phyloP scores from a whole-genome alignment of 2,888 invertebrate genomes.

The Nesidiocoris tenuis region DNA sequence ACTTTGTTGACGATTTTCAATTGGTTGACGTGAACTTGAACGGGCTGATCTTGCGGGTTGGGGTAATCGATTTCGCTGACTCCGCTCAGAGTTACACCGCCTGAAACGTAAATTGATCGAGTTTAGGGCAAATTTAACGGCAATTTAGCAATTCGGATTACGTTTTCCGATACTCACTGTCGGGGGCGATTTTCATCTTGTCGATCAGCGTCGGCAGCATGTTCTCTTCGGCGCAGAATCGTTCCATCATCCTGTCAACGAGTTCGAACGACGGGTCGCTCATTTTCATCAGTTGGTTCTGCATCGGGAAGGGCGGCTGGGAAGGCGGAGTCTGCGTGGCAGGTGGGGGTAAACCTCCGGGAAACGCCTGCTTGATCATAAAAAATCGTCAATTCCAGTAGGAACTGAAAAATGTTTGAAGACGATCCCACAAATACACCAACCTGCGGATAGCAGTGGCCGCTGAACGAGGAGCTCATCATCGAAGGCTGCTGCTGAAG shows the following conservation, averaged over 20 bases:
- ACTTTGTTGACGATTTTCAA: constrained; percentile 78
- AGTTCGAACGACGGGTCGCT: constrained; percentile 63
- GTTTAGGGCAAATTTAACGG: no score
- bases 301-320: constrained; percentile 7
- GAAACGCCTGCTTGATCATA: constrained; percentile 35
- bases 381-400: constrained; percentile 17
- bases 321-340: constrained; percentile 7
- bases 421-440: no score
- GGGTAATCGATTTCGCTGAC: constrained; percentile 90
- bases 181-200: constrained; percentile 57
- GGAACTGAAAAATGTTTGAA: no score
- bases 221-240: constrained; percentile 68
- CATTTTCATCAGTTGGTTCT: constrained; percentile 24
- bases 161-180: no score
- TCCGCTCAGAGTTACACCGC: constrained; percentile 83
- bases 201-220: constrained; percentile 71
- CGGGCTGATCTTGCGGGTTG: constrained; percentile 68
- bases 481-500: background rate
- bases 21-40: constrained; percentile 71
- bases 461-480: background rate
- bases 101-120: constrained; percentile 56
- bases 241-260: constrained; percentile 78
- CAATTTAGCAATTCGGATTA: constrained; percentile 41
- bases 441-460: background rate
- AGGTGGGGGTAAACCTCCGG: constrained; percentile 15